Percentiles rank a stretch among this genome's conserved stretches.
These are phyloP conservation scores for Chloromyia formosa DNA, from an alignment of 2,888 invertebrate species.

Conservation along the genomic window DNA sequence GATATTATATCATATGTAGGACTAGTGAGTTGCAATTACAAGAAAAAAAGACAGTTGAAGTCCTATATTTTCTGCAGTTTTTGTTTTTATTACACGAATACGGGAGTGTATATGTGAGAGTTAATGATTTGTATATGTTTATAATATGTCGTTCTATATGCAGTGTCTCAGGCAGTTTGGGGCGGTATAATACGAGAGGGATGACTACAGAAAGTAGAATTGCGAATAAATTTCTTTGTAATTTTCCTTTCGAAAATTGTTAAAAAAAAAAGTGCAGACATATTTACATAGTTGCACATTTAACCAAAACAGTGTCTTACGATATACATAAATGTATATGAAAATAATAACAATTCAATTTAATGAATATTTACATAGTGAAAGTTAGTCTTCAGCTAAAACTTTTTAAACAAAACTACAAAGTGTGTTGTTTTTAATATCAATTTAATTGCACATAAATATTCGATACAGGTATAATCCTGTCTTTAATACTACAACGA, in stretches of 20 bases:
- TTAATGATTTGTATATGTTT: background rate
- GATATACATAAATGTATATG: background rate
- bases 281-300: background rate
- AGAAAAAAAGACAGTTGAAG: constrained; percentile 15
- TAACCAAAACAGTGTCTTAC: constrained; percentile 25
- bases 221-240: background rate
- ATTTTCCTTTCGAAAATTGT: background rate
- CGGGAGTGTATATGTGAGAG: background rate
- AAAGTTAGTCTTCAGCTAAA: background rate
- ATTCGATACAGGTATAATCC: background rate
- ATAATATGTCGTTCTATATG: background rate
- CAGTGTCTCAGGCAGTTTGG: background rate
- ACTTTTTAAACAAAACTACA: background rate
- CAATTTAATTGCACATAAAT: constrained; percentile 19
- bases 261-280: background rate
- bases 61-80: constrained; percentile 21
- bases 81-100: background rate
- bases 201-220: background rate
- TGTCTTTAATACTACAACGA: constrained; percentile 25
- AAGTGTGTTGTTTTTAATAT: constrained; percentile 1
- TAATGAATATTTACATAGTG: background rate
- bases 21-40: constrained; percentile 14
- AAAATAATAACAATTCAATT: background rate
- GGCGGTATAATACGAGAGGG: background rate
- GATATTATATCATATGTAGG: constrained; percentile 10